A percentile compares a stretch with the other conserved stretches of the same genome.
phyloP scores from a whole-genome alignment of 1,140 invertebrate genomes.

The Chlorops oryzae region DNA sequence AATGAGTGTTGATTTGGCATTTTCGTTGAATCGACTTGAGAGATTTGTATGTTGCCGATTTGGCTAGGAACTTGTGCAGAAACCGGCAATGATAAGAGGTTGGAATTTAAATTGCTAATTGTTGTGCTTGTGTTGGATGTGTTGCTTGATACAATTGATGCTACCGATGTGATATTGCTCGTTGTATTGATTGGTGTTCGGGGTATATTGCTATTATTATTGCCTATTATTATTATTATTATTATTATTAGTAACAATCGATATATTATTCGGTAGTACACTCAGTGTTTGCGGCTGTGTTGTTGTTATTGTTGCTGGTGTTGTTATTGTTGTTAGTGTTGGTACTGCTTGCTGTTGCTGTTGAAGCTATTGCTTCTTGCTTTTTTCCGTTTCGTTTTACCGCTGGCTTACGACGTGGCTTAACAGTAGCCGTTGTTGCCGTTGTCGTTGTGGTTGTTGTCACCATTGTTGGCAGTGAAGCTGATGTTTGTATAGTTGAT shows the following conservation, averaged over 20 bases:
- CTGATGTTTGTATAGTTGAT: not conserved
- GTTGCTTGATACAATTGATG: constrained; percentile 1
- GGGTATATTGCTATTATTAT: not conserved
- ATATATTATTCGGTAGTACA: too few relatives aligned
- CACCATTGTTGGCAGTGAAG: constrained; percentile 9
- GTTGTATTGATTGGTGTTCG: not conserved
- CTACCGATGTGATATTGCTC: not conserved
- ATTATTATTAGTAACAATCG: too few relatives aligned
- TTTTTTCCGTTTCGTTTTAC: constrained; percentile 40
- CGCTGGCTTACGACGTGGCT: constrained; percentile 39
- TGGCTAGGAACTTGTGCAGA: constrained; percentile 37
- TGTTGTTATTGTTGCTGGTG: constrained; percentile 14
- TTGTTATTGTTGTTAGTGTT: not conserved
- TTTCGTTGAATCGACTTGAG: constrained; percentile 28
- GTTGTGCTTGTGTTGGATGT: constrained; percentile 1
- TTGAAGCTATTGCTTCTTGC: constrained; percentile 15
- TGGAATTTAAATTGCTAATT: constrained; percentile 3
- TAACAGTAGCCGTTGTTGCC: constrained; percentile 33
- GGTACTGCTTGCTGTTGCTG: constrained; percentile 8
- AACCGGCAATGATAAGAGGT: constrained; percentile 4
- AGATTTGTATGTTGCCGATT: constrained; percentile 47
- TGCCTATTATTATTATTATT: too few relatives aligned
- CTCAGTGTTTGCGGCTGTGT: constrained; percentile 10
- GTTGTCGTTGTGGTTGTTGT: constrained; percentile 12
- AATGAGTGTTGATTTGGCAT: constrained; percentile 27